These are phyloP conservation scores for Hystrix cristata DNA, from an alignment of 2,113 vertebrate genomes.

Conservation along the genomic window DNA sequence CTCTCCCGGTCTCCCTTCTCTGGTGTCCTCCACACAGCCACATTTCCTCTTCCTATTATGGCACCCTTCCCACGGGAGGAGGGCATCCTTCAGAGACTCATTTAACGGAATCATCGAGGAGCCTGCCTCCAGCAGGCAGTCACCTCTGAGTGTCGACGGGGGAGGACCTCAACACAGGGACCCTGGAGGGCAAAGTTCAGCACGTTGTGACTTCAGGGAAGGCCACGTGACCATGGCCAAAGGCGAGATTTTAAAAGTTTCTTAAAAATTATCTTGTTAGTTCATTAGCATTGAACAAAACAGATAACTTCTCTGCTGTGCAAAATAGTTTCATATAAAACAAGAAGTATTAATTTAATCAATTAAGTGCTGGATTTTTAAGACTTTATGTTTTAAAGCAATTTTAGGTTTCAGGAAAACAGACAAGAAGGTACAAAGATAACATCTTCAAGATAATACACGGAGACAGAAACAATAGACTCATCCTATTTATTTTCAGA, in stretches of 20 bases:
- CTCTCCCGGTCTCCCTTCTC: rapidly evolving
- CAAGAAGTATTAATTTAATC: background rate
- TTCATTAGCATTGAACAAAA: background rate
- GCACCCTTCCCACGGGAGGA: too few species aligned
- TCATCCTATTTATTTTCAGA: background rate
- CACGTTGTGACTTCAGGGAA: background rate
- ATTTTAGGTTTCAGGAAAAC: background rate
- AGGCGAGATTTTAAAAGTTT: background rate
- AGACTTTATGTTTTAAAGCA: background rate
- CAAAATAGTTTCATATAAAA: background rate
- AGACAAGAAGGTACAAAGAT: background rate
- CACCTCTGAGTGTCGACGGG: background rate
- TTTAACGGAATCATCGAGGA: background rate
- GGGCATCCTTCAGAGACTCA: too few species aligned
- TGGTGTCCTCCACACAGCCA: background rate
- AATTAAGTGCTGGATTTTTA: background rate
- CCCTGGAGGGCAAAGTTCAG: background rate
- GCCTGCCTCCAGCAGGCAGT: rapidly evolving
- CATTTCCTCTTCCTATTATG: background rate
- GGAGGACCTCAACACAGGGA: background rate
- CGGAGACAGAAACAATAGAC: background rate
- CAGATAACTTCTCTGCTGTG: background rate
- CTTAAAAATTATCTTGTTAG: background rate
- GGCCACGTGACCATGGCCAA: background rate
- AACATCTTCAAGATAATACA: background rate